Conservation (phyloP, 2,113 vertebrate species). For the Daubentonia madagascariensis region DNA sequence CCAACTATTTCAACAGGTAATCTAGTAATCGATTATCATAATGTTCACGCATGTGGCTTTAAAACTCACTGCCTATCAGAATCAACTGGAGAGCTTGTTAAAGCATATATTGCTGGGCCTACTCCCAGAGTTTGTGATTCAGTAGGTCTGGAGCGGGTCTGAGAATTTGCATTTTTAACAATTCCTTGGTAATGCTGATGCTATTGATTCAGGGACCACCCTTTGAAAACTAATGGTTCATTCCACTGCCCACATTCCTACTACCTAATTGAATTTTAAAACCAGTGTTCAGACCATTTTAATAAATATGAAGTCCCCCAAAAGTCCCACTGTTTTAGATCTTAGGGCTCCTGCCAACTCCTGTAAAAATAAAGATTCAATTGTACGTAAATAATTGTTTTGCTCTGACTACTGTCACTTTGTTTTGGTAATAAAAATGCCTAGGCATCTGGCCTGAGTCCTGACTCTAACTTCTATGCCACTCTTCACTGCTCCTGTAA, state of each 20-base stretch:
- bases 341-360: not conserved
- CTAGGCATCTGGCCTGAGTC: not conserved
- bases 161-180: not conserved
- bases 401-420: not conserved
- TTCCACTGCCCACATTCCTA: not conserved
- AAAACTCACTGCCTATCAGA: not conserved
- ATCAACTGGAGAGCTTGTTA: not conserved
- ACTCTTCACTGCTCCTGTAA: not conserved
- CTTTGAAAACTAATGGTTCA: not conserved
- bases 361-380: not conserved
- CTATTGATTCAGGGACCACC: not conserved
- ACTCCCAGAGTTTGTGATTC: not conserved
- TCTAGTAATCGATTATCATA: not conserved
- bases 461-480: not conserved
- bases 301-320: not conserved
- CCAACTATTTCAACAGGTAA: not conserved
- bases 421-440: not conserved
- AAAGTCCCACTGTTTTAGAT: not conserved
- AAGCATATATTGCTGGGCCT: not conserved
- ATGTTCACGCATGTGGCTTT: not conserved
- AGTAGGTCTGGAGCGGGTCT: not conserved
- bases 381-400: not conserved
- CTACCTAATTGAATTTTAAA: not conserved
- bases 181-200: not conserved
- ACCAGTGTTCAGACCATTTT: not conserved